phyloP scores from a whole-genome alignment of 2,113 vertebrate species.

The Entomyzon cyanotis region DNA sequence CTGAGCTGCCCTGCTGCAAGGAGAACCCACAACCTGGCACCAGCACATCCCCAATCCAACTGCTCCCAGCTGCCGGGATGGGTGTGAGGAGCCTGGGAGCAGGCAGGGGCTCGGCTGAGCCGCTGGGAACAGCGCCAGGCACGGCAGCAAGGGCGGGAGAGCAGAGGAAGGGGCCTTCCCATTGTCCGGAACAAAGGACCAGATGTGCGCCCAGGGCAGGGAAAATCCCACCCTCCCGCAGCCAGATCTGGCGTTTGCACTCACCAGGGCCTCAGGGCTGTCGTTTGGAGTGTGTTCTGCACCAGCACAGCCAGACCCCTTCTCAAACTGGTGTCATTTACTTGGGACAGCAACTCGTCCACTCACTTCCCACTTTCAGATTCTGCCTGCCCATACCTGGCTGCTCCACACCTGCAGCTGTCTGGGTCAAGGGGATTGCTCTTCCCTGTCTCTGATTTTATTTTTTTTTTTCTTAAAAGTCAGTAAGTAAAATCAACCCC shows the following conservation, averaged over 20 bases:
- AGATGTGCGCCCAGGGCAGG: background rate
- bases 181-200: conserved; percentile 5
- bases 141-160: rapidly evolving
- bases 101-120: background rate
- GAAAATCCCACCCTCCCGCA: background rate
- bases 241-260: background rate
- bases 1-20: background rate
- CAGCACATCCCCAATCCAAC: background rate
- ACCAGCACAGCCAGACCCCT: background rate
- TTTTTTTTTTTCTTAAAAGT: background rate
- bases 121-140: background rate
- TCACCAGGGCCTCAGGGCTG: background rate
- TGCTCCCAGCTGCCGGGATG: background rate
- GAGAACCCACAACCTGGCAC: background rate
- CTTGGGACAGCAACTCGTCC: background rate
- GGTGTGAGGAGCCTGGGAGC: background rate
- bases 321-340: background rate
- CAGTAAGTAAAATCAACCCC: background rate
- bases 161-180: background rate
- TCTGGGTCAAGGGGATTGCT: background rate
- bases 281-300: background rate
- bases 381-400: background rate
- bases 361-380: background rate
- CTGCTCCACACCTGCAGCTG: background rate
- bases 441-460: background rate